Conservation (phyloP, 2,888 invertebrate species). For the Cerastis rubricosa region DNA sequence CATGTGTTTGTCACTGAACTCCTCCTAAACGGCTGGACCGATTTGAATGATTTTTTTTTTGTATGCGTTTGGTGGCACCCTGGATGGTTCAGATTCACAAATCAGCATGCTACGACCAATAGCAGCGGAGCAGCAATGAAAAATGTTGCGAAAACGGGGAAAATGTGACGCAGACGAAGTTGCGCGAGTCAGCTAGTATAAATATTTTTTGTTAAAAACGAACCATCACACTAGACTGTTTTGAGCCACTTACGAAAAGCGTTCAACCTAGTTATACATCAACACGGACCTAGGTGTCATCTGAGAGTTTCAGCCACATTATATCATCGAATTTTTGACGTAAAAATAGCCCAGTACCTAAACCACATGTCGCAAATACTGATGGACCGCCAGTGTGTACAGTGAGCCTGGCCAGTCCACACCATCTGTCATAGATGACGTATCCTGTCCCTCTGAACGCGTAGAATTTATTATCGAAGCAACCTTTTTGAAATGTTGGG, state of each 20-base stretch:
- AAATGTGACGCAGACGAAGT: too few relatives aligned
- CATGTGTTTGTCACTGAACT: too few relatives aligned
- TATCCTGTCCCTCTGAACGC: slow-evolving; percentile 12
- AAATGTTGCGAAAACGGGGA: too few relatives aligned
- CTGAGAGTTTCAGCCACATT: not conserved
- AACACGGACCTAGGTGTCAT: slow-evolving; percentile 11
- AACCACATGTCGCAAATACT: slow-evolving; percentile 29
- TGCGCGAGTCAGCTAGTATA: too few relatives aligned
- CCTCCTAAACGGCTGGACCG: too few relatives aligned
- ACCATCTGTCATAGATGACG: slow-evolving; percentile 39
- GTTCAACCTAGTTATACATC: not conserved
- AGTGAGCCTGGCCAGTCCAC: slow-evolving; percentile 8
- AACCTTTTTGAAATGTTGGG: not conserved
- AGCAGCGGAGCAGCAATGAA: too few relatives aligned
- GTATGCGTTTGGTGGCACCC: too few relatives aligned
- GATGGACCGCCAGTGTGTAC: slow-evolving; percentile 36
- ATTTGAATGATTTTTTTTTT: too few relatives aligned
- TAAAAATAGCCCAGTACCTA: slow-evolving; percentile 13
- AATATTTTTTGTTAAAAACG: too few relatives aligned
- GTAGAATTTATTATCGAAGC: slow-evolving; percentile 35
- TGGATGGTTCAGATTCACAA: too few relatives aligned
- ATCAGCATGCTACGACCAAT: too few relatives aligned
- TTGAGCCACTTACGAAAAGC: not conserved
- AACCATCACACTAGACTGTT: too few relatives aligned
- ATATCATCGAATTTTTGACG: slow-evolving; percentile 17